Evolutionary conservation across 1,140 invertebrate genomes (phyloP).

Genomic region (Lordiphosa mommai): DNA sequence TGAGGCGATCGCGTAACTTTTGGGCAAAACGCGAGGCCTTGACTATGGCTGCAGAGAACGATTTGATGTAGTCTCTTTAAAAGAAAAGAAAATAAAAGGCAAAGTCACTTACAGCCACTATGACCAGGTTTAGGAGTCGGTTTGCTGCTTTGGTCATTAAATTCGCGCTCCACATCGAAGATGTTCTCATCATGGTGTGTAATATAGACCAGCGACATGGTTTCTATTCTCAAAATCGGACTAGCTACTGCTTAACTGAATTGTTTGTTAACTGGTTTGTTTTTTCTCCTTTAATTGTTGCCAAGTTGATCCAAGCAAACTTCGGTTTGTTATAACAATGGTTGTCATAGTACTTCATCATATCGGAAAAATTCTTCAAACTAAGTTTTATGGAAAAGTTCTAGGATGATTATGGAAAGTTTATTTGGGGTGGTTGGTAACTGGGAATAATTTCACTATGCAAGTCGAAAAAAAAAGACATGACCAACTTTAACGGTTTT

Average conservation of each 20-base stretch:
- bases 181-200: conserved; percentile 81
- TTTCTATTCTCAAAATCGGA: conserved; percentile 15
- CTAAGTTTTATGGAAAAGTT: too few relatives aligned
- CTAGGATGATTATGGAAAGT: too few relatives aligned
- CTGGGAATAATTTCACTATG: too few relatives aligned
- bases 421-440: too few relatives aligned
- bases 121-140: not conserved
- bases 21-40: conserved; percentile 17
- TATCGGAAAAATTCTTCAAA: not conserved
- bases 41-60: not conserved
- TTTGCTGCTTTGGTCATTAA: conserved; percentile 19
- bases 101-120: conserved; percentile 9
- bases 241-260: not conserved
- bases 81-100: not conserved
- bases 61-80: too few relatives aligned
- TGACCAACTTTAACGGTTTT: too few relatives aligned
- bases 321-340: conserved; percentile 1
- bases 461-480: too few relatives aligned
- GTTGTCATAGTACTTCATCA: conserved; percentile 2
- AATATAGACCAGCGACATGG: conserved; percentile 80
- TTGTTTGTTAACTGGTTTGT: conserved; percentile 12
- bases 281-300: not conserved
- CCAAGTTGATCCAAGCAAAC: conserved; percentile 1
- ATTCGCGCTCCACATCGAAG: conserved; percentile 76
- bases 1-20: conserved; percentile 27